phyloP scores from a whole-genome alignment of 2,888 invertebrate genomes.

The Pseudococcus jackbeardsleyi region DNA sequence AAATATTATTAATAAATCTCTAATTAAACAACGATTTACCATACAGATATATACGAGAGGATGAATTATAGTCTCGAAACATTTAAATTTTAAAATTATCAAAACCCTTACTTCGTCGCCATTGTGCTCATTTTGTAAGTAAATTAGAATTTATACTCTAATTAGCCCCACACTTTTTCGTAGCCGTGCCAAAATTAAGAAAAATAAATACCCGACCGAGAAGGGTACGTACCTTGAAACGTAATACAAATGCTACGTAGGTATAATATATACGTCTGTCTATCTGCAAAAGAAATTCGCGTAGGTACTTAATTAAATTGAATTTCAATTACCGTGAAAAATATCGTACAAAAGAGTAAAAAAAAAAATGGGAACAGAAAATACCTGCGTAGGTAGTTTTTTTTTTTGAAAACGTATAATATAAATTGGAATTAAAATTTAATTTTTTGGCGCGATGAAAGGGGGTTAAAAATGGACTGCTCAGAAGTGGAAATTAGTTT shows the following conservation, averaged over 20 bases:
- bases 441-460: not conserved
- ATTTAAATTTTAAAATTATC: constrained; percentile 48
- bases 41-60: not conserved
- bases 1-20: constrained; percentile 52
- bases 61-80: constrained; percentile 46
- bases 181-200: not conserved
- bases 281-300: too few relatives aligned
- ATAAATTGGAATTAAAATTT: not conserved
- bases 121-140: constrained; percentile 17
- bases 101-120: not conserved
- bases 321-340: constrained; percentile 9
- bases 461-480: not conserved
- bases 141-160: constrained; percentile 50
- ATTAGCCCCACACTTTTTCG: constrained; percentile 15
- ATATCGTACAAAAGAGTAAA: not conserved
- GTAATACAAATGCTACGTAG: not conserved
- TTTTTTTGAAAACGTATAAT: not conserved
- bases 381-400: too few relatives aligned
- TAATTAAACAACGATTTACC: constrained; percentile 45
- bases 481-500: constrained; percentile 7
- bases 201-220: not conserved
- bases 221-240: not conserved
- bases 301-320: not conserved
- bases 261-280: not conserved
- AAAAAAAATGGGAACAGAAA: not conserved